Base-by-base conservation (phyloP, 2,797 vertebrate species). In the Macropus fuliginosus region DNA sequence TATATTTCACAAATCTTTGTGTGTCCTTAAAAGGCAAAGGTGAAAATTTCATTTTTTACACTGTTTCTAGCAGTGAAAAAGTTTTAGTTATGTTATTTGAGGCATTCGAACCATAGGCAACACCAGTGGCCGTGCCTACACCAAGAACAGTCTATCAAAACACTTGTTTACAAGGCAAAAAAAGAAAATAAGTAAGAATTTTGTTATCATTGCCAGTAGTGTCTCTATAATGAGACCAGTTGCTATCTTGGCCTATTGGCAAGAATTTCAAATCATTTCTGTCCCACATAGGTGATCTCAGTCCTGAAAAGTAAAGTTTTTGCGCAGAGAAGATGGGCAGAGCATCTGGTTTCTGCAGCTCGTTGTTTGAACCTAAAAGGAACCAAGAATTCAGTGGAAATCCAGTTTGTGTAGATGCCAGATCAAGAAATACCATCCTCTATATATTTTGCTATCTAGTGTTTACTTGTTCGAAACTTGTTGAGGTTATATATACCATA, bases 11-110 rank as follows among this genome's bases (percentile, higher is more conserved):
- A 92, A 87, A 87, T 94, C 2, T 95, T 93, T 81, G 57, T 66
- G 55, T 56, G 34, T 21, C 90, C 87, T 91, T 89, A 90, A 96
- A 94, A 94, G 31, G 14, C 52, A 94, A 81, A 97, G 96, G 34
- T 34, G 5, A 90, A 96, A 29, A 93, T 66, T 52, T 55, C 27
- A 0, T 10, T 56, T 6, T 56, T 95, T 59, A 50, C 91, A 46
- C 92, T 81, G 46, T 24, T 46, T 81, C 74, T 81, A 24, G 18
- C 2, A 10, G n/a, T 27, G 74, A 81, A 81, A 81, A 46, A 74
- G 16, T 74, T 74, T 74, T 18, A 21, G 74, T 81, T 81, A 24
- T 46, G 18, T 46, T 81, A 21, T 81, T 81, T 46, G 40, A 46
- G 74, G n/a, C n/a, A 46, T 81, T 81, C 24, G 2, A n/a, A 66